Percentiles rank a stretch among this genome's conserved stretches.
phyloP scores from a whole-genome alignment of 2,113 vertebrate genomes.

The Paedocypris sp. region DNA sequence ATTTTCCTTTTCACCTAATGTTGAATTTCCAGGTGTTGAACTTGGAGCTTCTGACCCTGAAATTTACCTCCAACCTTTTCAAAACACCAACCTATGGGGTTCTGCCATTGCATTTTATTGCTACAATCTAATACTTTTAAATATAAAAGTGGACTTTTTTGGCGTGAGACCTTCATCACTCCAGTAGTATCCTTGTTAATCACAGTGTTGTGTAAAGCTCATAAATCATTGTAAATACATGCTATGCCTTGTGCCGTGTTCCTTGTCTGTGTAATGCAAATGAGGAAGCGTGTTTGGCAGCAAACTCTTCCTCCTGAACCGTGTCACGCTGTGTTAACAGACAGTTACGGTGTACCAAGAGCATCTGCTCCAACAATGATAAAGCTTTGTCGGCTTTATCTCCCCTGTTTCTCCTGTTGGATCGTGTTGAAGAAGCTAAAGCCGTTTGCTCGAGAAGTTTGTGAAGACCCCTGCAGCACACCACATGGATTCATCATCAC shows the following conservation, averaged over 20 bases:
- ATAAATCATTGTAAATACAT: background rate
- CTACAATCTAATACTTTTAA: no score
- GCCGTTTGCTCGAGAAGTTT: constrained; percentile 51
- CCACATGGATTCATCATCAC: constrained; percentile 13
- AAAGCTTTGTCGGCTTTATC: constrained; percentile 39
- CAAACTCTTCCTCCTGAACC: background rate
- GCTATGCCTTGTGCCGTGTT: background rate
- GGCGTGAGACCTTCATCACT: no score
- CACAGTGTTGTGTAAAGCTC: background rate
- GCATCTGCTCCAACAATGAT: constrained; percentile 23
- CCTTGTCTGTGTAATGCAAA: constrained; percentile 19
- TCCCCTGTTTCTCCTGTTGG: constrained; percentile 55
- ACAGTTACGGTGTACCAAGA: constrained; percentile 8
- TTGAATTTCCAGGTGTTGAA: no score
- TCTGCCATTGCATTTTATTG: no score
- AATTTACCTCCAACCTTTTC: no score
- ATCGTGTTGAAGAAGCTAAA: constrained; percentile 42
- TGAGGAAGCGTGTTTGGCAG: constrained; percentile 6
- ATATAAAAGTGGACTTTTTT: no score
- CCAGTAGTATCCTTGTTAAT: background rate
- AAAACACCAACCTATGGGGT: no score
- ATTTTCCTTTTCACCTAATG: no score
- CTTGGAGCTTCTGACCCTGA: no score
- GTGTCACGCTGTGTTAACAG: constrained; percentile 17
- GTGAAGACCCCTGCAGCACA: constrained; percentile 52